Evolutionary conservation across 2,888 invertebrate species (phyloP), one percentile per base, ranked within the genome.

Genomic region (Dryocosmus kuriphilus): DNA sequence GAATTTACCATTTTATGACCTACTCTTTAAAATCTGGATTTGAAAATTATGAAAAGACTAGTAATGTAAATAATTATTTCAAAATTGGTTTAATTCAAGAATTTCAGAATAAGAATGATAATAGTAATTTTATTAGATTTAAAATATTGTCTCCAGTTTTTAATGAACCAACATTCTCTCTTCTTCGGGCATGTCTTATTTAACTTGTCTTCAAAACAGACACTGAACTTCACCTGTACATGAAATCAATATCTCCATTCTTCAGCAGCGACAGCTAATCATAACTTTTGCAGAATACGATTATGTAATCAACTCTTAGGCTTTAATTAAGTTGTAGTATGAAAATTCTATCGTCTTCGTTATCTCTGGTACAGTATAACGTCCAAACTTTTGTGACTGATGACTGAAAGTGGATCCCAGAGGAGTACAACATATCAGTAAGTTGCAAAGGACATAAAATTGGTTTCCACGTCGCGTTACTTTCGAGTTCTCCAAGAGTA

Each of bases 371-470:
- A 27, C 2, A 60, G 7, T 32, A 9, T 67, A 67, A 22, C 46
- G 51, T 32, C 71, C 30, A 30, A 71, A 71, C 51, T 71, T 71
- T 55, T 51, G 67, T 51, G 14, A 71, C 71, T 71, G 51, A 71
- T 71, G 38, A 65, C 35, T 71, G 51, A 55, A 51, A 71, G 51
- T 30, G 30, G 71, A 71, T 71, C 71, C 51, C n/a, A 9, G 6
- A 11, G 51, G 71, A 9, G 14, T 30, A n/a, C 7, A 32, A 51
- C 51, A 24, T 65, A 16, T 65, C 24, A 65, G 8, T 5, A 63
- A 60, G 11, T 63, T 35, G 35, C 4, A n/a, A 9, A 63, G 22
- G 14, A 38, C 38, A 65, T 41, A 41, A 38, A 65, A 41, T 65
- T 65, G 22, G 38, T 22, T n/a, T 60, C 60, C 16, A 60, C 27